phyloP scores from a whole-genome alignment of 1,140 invertebrate species.

The Lordiphosa collinella region DNA sequence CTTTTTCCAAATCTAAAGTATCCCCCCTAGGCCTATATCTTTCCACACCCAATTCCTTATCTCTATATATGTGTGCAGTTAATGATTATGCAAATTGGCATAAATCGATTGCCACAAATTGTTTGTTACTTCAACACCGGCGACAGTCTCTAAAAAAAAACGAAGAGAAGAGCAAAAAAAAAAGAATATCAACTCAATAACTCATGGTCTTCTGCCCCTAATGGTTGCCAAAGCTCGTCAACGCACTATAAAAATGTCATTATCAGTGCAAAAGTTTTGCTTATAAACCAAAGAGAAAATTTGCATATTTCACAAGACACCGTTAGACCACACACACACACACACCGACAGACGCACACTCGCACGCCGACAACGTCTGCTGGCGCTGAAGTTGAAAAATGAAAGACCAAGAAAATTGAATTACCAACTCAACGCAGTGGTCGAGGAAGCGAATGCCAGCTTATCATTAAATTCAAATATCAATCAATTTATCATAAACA shows the following conservation, averaged over 20 bases:
- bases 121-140: constrained; percentile 37
- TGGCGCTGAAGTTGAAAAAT: constrained; percentile 73
- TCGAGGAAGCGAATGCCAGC: constrained; percentile 16
- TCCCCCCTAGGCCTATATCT: not conserved
- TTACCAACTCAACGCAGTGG: constrained; percentile 46
- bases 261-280: constrained; percentile 71
- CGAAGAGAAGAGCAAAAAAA: constrained; percentile 9
- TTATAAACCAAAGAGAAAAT: constrained; percentile 54
- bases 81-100: constrained; percentile 77
- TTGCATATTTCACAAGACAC: constrained; percentile 65
- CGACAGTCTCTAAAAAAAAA: constrained; percentile 31
- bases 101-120: constrained; percentile 70
- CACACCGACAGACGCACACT: constrained; percentile 20
- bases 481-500: constrained; percentile 76
- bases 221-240: constrained; percentile 62
- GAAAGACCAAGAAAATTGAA: constrained; percentile 63
- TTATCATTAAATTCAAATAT: constrained; percentile 78
- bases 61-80: constrained; percentile 38
- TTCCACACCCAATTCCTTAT: not conserved
- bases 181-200: constrained; percentile 15
- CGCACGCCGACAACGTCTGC: constrained; percentile 16
- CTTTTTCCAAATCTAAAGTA: not conserved
- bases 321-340: constrained; percentile 8
- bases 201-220: constrained; percentile 25
- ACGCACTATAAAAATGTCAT: constrained; percentile 78